Evolutionary conservation across 2,797 vertebrate genomes (phyloP), one percentile per base, ranked within the genome.

Genomic region (Catostomus latipinnis): DNA sequence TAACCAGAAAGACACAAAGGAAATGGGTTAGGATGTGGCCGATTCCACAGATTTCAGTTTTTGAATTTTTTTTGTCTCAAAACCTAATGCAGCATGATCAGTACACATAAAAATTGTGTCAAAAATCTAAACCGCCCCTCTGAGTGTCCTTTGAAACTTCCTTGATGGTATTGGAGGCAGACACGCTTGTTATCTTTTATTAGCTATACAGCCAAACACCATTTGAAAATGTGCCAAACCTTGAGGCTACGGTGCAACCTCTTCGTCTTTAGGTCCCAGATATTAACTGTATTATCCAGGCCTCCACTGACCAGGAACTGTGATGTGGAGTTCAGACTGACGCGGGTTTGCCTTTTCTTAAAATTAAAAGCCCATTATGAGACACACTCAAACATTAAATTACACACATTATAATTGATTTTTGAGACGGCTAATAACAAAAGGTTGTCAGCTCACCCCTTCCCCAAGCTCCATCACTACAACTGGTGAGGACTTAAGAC

Each of bases 191-290:
- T 34, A 34, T 34, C 34, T 34, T 34, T 34, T 4, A 34, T 34
- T 34, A 63, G 1, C 1, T 34, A 8, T 5, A 11, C 0, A 16
- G 12, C 60, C 61, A 22, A 16, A 14, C 1, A 50, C 4, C 0
- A 46, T 4, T 43, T 5, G 61, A 2, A 50, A 68, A 1, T 6
- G 7, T 49, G 9, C 22, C 1, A 8, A 82, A 99, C 98, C 95
- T 96, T 96, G 53, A 99, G 93, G 68, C 92, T 94, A 79, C 97
- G 95, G 86, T 97, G 94, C 84, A 96, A 84, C 84, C 93, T 95
- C 87, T 94, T 97, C 83, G 93, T 94, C 89, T 99, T 99, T 90
- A 98, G 92, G 93, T 99, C 97, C 98, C 98, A 99, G 89, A 99
- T 96, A 89, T 98, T 95, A 71, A 99, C 96, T 0, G 94, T 93